Conservation (phyloP, 2,797 vertebrate species). For the Lagodon rhomboides region DNA sequence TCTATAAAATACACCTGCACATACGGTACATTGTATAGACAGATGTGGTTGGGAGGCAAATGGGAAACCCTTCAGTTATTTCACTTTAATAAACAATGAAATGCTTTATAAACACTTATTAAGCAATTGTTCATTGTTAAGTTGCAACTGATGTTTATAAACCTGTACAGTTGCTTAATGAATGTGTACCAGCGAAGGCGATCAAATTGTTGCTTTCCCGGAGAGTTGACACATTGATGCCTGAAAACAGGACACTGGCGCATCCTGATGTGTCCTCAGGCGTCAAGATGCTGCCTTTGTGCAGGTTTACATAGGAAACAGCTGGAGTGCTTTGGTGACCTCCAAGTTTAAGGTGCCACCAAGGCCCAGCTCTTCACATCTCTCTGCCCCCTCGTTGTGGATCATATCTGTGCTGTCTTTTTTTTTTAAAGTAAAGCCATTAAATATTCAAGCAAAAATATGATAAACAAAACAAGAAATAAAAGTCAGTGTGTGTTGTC, state of each 20-base stretch:
- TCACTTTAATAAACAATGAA: too few relatives aligned
- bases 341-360: neutral
- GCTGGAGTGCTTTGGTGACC: too few relatives aligned
- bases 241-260: neutral
- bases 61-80: too few relatives aligned
- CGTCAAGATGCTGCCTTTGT: neutral
- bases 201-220: too few relatives aligned
- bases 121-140: too few relatives aligned
- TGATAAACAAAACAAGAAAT: neutral
- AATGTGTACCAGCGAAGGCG: too few relatives aligned
- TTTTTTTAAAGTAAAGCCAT: fast-evolving
- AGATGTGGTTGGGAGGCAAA: neutral
- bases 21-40: neutral
- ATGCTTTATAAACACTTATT: too few relatives aligned
- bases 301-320: neutral
- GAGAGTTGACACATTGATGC: neutral
- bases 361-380: neutral
- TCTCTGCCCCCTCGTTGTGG: neutral
- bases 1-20: neutral
- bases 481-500: neutral
- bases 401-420: too few relatives aligned
- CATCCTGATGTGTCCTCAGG: neutral
- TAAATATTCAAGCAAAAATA: neutral
- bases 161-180: too few relatives aligned
- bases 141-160: too few relatives aligned